Conservation (phyloP, 2,888 invertebrate species). For the Thera britannica region DNA sequence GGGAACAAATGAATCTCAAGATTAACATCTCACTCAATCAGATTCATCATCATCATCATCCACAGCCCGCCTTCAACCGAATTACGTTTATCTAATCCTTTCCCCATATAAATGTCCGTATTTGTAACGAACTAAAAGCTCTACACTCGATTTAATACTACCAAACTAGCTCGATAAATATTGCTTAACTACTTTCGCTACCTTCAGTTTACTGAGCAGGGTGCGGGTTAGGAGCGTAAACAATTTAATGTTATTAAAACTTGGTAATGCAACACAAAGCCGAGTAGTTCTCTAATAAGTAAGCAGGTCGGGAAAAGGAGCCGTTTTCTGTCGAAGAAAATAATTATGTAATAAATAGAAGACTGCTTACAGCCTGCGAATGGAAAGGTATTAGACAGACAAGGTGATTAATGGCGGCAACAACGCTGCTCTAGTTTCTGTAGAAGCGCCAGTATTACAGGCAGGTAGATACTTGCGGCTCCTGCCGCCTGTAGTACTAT, state of each 20-base stretch:
- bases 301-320: slow-evolving; percentile 60
- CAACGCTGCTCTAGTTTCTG: slow-evolving; percentile 63
- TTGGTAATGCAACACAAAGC: slow-evolving; percentile 68
- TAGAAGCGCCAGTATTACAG: slow-evolving; percentile 52
- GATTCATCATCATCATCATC: too few species aligned
- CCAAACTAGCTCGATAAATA: slow-evolving; percentile 73
- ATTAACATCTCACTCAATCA: slow-evolving; percentile 55
- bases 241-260: slow-evolving; percentile 80
- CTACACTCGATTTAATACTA: slow-evolving; percentile 55
- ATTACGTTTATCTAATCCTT: slow-evolving; percentile 56
- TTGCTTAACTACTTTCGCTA: slow-evolving; percentile 59
- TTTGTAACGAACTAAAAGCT: slow-evolving; percentile 28
- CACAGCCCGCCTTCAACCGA: slow-evolving; percentile 38
- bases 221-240: slow-evolving; percentile 72
- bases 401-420: slow-evolving; percentile 79
- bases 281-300: slow-evolving; percentile 65
- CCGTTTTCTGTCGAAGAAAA: slow-evolving; percentile 74
- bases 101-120: slow-evolving; percentile 42
- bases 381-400: slow-evolving; percentile 81
- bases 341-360: slow-evolving; percentile 80
- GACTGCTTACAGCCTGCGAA: slow-evolving; percentile 73
- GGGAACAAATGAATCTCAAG: slow-evolving; percentile 63
- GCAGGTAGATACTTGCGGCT: slow-evolving; percentile 41
- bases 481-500: slow-evolving; percentile 62
- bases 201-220: slow-evolving; percentile 65